Evolutionary conservation across 2,888 invertebrate species (phyloP).

Genomic region (Trichacis sp.): DNA sequence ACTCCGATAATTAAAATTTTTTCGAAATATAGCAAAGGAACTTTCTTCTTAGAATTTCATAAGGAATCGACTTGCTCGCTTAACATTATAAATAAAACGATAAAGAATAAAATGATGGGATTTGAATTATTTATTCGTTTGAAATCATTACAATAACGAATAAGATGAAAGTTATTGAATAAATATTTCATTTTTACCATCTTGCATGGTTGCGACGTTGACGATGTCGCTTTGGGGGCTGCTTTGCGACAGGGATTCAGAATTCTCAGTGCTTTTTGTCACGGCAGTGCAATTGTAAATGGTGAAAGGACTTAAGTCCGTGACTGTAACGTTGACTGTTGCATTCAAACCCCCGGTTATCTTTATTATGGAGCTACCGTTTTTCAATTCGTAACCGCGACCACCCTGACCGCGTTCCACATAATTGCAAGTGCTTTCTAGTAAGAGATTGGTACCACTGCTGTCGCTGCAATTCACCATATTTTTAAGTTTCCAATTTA

Average conservation of each 20-base stretch:
- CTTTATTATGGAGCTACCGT: background rate
- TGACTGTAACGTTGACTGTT: slow-evolving; percentile 37
- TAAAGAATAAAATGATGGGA: no score
- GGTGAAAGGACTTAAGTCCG: slow-evolving; percentile 54
- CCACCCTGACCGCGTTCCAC: background rate
- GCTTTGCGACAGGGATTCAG: slow-evolving; percentile 24
- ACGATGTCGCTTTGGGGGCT: slow-evolving; percentile 46
- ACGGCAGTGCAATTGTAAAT: slow-evolving; percentile 51
- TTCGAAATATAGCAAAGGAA: no score
- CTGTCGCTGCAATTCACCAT: background rate
- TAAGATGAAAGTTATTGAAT: background rate
- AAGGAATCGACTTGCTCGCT: no score
- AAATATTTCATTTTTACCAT: slow-evolving; percentile 42
- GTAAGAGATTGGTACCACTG: background rate
- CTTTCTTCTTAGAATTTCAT: no score
- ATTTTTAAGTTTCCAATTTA: background rate
- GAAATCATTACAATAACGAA: no score
- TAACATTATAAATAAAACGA: no score
- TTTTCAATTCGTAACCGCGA: background rate
- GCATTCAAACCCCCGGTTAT: background rate
- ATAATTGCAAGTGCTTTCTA: background rate
- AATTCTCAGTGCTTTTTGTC: slow-evolving; percentile 38
- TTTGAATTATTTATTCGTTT: no score
- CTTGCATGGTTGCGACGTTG: slow-evolving; percentile 48
- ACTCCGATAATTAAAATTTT: no score